A percentile compares a stretch with the other conserved stretches of the same genome.
Evolutionary conservation across 2,113 vertebrate genomes (phyloP).

Genomic region (Chauna torquata): DNA sequence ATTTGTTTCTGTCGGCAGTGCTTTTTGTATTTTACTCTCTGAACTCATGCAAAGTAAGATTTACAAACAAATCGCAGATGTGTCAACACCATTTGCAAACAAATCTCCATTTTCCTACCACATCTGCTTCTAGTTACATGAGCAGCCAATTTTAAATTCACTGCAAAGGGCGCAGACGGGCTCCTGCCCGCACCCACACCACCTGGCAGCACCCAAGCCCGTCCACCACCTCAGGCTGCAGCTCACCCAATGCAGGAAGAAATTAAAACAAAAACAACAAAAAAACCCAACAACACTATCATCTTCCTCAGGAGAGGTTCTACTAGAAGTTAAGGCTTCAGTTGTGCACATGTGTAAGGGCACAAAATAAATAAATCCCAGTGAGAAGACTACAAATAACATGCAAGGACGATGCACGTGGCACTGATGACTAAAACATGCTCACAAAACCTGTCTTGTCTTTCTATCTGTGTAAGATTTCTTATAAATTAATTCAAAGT

Average conservation of each 20-base stretch:
- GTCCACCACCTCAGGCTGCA: too few species aligned
- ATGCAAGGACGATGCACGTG: neutral
- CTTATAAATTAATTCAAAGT: neutral
- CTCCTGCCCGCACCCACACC: too few species aligned
- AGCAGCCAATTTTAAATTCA: neutral
- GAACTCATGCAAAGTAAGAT: too few species aligned
- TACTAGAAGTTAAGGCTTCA: neutral
- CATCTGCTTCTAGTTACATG: neutral
- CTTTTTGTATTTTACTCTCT: too few species aligned
- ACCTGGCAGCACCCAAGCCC: too few species aligned
- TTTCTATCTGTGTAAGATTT: neutral
- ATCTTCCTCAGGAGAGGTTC: neutral
- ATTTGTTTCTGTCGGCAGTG: neutral
- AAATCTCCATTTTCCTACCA: neutral
- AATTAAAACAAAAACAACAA: too few species aligned
- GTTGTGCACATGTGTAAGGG: accelerated
- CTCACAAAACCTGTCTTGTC: neutral
- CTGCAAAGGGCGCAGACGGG: neutral
- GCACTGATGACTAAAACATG: neutral
- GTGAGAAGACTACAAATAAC: neutral
- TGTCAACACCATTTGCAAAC: neutral
- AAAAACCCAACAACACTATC: too few species aligned
- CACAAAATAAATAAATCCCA: neutral
- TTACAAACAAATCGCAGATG: too few species aligned
- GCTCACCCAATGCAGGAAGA: too few species aligned